phyloP scores from a whole-genome alignment of 1,140 invertebrate species.

The Bombus waltoni region DNA sequence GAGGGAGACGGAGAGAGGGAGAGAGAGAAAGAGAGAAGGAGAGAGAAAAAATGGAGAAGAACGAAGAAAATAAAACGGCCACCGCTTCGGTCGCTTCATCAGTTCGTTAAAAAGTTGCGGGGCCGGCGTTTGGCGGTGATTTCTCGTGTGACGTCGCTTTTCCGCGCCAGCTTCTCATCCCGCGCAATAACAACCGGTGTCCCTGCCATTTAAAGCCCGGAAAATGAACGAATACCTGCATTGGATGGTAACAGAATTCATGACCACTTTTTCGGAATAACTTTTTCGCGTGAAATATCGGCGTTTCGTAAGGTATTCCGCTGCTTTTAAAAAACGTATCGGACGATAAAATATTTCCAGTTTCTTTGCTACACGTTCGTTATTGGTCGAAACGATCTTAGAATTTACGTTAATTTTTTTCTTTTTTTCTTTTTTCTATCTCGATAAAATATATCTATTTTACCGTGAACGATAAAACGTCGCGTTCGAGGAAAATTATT shows the following conservation, averaged over 20 bases:
- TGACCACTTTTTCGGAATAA: background rate
- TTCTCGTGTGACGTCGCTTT: slow-evolving; percentile 21
- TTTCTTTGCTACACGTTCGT: no score
- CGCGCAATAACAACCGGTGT: slow-evolving; percentile 9
- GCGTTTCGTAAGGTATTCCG: background rate
- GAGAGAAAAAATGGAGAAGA: slow-evolving; percentile 31
- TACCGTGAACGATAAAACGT: background rate
- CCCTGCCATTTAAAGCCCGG: background rate
- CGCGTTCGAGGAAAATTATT: background rate
- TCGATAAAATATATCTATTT: no score
- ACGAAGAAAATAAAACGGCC: background rate
- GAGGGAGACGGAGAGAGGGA: slow-evolving; percentile 19
- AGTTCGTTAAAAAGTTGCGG: slow-evolving; percentile 42
- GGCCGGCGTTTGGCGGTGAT: slow-evolving; percentile 30
- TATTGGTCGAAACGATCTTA: no score
- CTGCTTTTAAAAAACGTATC: no score
- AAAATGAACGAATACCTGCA: slow-evolving; percentile 5
- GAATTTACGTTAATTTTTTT: no score
- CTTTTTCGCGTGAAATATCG: background rate
- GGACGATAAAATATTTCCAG: no score
- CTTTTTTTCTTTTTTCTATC: no score
- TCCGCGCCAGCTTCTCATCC: slow-evolving; percentile 2
- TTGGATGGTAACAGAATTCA: background rate
- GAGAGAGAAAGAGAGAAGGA: slow-evolving; percentile 13
- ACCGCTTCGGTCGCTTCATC: slow-evolving; percentile 16